Evolutionary conservation across 2,113 vertebrate genomes (phyloP), one percentile per base, ranked within the genome.

Genomic region (Pachycephala philippinensis): DNA sequence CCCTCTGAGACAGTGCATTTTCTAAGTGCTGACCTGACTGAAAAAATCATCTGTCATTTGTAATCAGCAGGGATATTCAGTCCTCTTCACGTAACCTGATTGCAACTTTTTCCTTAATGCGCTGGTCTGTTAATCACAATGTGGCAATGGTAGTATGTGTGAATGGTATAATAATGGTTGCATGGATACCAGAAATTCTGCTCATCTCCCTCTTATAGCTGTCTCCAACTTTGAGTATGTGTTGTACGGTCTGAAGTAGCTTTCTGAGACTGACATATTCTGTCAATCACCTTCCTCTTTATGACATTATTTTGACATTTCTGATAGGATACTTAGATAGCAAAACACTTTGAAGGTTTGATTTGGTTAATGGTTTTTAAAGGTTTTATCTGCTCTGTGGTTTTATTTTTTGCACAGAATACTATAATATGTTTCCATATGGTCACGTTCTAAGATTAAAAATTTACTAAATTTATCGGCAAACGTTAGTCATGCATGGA

Each of bases 1-100:
- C 53, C 26, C 35, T 86, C 44, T 0, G 0, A 95, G 59, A 54
- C 59, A 79, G 72, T 45, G 71, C 59, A 39, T 92, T 93, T 91
- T 89, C 65, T 77, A 87, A 95, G 94, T 92, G 90, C 88, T 80
- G 65, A 78, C 63, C 81, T 89, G 50, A 60, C 83, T 74, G 69
- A 86, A 91, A 79, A 90, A 93, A 90, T 80, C 50, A 87, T 42
- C 89, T 93, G 88, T 96, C 88, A 96, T 93, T 95, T 96, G 92
- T 90, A 95, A 96, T 95, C 93, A 97, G 84, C 74, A 87, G 69
- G 65, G 93, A 95, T 96, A 96, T 96, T 97, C 94, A 95, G 91
- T 49, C 65, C 89, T 96, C 94, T 94, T 95, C 93, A 76, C 47
- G 7, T 91, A 91, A 96, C 87, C 84, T 95, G 95, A 97, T 96